Evolutionary conservation across 2,113 vertebrate species (phyloP).

Genomic region (Neogobius melanostomus): DNA sequence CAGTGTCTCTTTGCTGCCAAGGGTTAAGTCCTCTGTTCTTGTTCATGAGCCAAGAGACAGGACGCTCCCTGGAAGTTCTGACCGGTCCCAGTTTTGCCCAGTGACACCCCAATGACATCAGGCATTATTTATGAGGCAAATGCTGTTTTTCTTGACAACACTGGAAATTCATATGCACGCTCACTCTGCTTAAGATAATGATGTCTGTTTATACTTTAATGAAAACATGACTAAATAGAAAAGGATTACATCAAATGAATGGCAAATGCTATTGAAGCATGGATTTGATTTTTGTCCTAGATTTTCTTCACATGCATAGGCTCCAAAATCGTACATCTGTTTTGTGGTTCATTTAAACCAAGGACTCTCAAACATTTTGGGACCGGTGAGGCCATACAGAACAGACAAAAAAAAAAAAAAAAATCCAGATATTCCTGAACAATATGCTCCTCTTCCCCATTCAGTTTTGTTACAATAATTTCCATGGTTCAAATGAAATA

Average conservation of each 20-base stretch:
- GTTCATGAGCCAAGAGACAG: constrained; percentile 36
- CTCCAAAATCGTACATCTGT: neutral
- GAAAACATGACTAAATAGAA: neutral
- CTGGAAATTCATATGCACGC: neutral
- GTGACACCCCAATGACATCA: constrained; percentile 60
- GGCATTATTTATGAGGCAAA: constrained; percentile 2
- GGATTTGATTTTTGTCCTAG: too few relatives aligned
- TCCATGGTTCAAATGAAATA: too few relatives aligned
- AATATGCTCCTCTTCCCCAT: too few relatives aligned
- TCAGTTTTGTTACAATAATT: too few relatives aligned
- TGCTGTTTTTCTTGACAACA: neutral
- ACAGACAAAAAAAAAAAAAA: too few relatives aligned
- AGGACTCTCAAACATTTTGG: too few relatives aligned
- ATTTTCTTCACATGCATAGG: neutral
- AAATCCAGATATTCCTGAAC: too few relatives aligned
- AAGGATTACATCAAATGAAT: too few relatives aligned
- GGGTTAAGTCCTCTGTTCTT: constrained; percentile 34
- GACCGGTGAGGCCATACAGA: too few relatives aligned
- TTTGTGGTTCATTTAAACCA: neutral
- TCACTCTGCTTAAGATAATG: neutral
- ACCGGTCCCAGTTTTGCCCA: constrained; percentile 15
- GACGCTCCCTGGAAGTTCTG: constrained; percentile 47
- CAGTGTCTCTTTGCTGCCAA: constrained; percentile 21
- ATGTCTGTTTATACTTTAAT: neutral
- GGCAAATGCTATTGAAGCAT: too few relatives aligned